These are phyloP conservation scores for Ectropis crepuscularia DNA, from an alignment of 2,888 invertebrate genomes.

Conservation along the genomic window DNA sequence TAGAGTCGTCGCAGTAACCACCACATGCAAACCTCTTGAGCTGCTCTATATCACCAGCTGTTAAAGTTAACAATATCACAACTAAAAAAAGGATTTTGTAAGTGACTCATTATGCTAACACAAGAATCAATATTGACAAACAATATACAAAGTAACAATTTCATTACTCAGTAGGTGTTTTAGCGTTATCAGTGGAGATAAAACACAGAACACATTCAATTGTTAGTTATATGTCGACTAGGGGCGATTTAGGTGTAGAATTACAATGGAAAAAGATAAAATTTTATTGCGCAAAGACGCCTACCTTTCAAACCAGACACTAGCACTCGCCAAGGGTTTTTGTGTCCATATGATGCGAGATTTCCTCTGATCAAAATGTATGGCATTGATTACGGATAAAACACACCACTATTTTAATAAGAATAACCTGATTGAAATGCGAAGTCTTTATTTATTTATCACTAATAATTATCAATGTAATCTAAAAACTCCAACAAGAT, in stretches of 20 bases:
- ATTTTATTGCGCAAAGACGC: slow-evolving; percentile 25
- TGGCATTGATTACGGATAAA: slow-evolving; percentile 88
- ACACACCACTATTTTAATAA: slow-evolving; percentile 40
- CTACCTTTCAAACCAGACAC: slow-evolving; percentile 94
- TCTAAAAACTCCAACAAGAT: no score
- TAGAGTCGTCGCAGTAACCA: slow-evolving; percentile 93
- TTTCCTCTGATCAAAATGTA: slow-evolving; percentile 96
- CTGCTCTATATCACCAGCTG: slow-evolving; percentile 92
- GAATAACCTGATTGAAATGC: slow-evolving; percentile 28
- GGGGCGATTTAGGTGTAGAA: slow-evolving; percentile 1
- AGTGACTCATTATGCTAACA: slow-evolving; percentile 9
- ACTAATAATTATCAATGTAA: no score
- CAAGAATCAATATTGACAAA: slow-evolving; percentile 13
- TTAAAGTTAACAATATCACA: slow-evolving; percentile 48
- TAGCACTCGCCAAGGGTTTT: slow-evolving; percentile 94
- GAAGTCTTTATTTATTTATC: background rate
- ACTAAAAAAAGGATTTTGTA: slow-evolving; percentile 16
- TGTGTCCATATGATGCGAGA: slow-evolving; percentile 93
- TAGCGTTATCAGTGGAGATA: slow-evolving; percentile 1
- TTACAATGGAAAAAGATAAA: background rate
- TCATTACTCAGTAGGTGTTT: slow-evolving; percentile 8
- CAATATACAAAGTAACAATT: background rate
- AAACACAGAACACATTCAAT: slow-evolving; percentile 4
- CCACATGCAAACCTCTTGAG: slow-evolving; percentile 93
- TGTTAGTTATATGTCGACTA: slow-evolving; percentile 7